Evolutionary conservation across 2,797 vertebrate species (phyloP), one percentile per base, ranked within the genome.

Genomic region (Naso thynnoides): DNA sequence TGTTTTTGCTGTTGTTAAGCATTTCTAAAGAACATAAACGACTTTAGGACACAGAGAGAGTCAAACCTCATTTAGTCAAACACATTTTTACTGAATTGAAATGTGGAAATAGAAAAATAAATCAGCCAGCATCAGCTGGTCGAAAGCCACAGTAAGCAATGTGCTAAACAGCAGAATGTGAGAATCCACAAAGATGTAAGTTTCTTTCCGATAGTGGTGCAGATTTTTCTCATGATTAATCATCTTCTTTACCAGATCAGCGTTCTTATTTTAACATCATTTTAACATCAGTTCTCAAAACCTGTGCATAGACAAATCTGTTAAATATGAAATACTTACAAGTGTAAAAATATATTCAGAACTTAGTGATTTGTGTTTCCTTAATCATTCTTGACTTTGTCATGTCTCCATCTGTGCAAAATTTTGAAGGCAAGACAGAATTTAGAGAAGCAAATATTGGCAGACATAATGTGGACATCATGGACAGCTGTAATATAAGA

Each of bases 191-290:
- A 58, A 26, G 6, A 24, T 36, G 29, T 15, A 19, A 9, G 4
- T 8, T 15, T 29, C 31, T 18, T 26, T 13, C 33, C 24, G 39
- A 21, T 11, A 26, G 29, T 18, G 41, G 23, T 38, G 29, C 9
- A 21, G 16, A 45, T 39, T 6, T 44, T 33, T 27, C 54, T 27
- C 9, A 10, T 60, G 49, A 33, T 50, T 0, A 6, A 42, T 11
- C 16, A 5, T 18, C 11, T 1, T 23, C 50, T 19, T 16, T 26
- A 24, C n/a, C 45, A 19, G 33, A 33, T 70, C 73, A 63, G 73
- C 70, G 41, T 21, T 36, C 29, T 63, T 67, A 27, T 72, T 78
- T 0, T 5, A 52, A 36, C 50, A 26, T 26, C 42, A 49, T 29
- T 52, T 47, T 44, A 24, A 21, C 48, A 39, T 44, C 11, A 31